A percentile compares a stretch with the other conserved stretches of the same genome.
These are phyloP conservation scores for Tuberolachnus salignus DNA, from an alignment of 2,888 invertebrate genomes.

Conservation along the genomic window DNA sequence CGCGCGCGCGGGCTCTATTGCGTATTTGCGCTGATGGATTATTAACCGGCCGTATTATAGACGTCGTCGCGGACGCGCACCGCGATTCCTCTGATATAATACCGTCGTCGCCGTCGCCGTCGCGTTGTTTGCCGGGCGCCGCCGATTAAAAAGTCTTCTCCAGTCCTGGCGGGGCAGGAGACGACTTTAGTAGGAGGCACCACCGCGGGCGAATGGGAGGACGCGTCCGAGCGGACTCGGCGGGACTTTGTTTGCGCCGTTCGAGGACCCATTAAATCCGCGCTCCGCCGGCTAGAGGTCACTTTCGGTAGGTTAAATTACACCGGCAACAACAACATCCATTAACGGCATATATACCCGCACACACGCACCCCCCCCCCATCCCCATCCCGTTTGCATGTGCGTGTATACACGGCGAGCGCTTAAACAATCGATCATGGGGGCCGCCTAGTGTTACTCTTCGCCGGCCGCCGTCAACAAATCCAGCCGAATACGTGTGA, in stretches of 20 bases:
- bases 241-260: slow-evolving; percentile 36
- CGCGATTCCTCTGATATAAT: too few relatives aligned
- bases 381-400: background rate
- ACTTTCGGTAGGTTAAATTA: slow-evolving; percentile 44
- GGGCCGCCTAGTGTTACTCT: background rate
- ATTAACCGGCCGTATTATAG: too few relatives aligned
- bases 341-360: slow-evolving; percentile 14
- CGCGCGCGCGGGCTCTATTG: too few relatives aligned
- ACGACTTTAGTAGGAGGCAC: too few relatives aligned
- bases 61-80: too few relatives aligned
- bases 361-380: background rate
- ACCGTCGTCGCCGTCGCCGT: too few relatives aligned
- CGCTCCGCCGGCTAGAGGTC: slow-evolving; percentile 29
- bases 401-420: background rate
- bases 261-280: slow-evolving; percentile 33
- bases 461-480: background rate
- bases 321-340: slow-evolving; percentile 42
- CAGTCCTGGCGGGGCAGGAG: too few relatives aligned
- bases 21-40: too few relatives aligned
- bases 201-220: too few relatives aligned
- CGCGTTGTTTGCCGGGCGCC: too few relatives aligned
- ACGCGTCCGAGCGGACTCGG: background rate
- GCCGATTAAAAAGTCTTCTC: too few relatives aligned
- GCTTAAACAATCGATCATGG: slow-evolving; percentile 22
- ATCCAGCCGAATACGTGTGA: too few relatives aligned